These are phyloP conservation scores for Genyomyrus donnyi DNA, from an alignment of 2,113 vertebrate species.

Conservation along the genomic window DNA sequence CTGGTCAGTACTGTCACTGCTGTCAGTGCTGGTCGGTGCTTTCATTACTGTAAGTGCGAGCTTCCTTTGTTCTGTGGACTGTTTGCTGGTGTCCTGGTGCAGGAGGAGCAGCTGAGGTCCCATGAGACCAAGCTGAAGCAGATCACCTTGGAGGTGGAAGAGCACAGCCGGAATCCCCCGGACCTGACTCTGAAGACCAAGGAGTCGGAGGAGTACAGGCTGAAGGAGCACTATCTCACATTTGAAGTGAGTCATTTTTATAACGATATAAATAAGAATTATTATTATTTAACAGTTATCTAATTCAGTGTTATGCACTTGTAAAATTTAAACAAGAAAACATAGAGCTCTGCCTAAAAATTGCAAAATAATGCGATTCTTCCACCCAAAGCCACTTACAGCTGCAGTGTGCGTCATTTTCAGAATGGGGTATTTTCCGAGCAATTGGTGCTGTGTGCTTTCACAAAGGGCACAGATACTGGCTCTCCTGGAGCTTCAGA, in stretches of 20 bases:
- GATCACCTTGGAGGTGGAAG: slow-evolving; percentile 84
- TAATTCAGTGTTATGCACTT: background rate
- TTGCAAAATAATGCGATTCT: background rate
- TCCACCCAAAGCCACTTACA: background rate
- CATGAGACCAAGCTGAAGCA: slow-evolving; percentile 93
- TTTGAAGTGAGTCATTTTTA: slow-evolving; percentile 74
- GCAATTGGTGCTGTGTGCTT: background rate
- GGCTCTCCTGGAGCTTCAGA: background rate
- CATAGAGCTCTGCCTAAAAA: background rate
- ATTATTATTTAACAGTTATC: background rate
- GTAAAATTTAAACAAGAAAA: background rate
- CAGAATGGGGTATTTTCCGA: background rate
- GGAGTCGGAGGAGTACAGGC: slow-evolving; percentile 83
- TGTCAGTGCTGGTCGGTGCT: too few species aligned
- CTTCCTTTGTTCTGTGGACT: background rate
- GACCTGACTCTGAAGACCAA: slow-evolving; percentile 80
- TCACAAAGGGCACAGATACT: background rate
- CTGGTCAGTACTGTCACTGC: background rate
- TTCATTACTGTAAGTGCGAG: background rate
- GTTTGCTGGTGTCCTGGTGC: slow-evolving; percentile 29
- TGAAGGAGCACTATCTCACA: slow-evolving; percentile 95
- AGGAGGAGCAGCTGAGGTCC: slow-evolving; percentile 91
- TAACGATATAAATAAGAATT: background rate
- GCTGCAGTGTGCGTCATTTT: background rate
- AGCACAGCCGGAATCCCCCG: slow-evolving; percentile 75